Evolutionary conservation across 2,113 vertebrate genomes (phyloP).

Genomic region (Electrona antarctica): DNA sequence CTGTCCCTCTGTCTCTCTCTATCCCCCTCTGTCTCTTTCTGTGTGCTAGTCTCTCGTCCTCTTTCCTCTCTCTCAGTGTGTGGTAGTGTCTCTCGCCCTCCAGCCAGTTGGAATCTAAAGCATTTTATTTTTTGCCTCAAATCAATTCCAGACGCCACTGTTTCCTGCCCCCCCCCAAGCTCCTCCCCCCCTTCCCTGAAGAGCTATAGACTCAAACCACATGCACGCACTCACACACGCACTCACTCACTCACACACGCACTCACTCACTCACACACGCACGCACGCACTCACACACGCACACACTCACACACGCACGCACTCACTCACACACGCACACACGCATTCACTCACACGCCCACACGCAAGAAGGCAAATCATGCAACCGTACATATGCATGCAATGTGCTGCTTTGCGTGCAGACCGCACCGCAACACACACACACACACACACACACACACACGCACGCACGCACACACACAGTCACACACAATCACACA

Average conservation of each 20-base stretch:
- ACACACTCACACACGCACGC: conserved; percentile 35
- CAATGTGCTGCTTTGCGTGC: neutral
- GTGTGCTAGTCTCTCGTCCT: neutral
- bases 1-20: neutral
- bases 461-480: neutral
- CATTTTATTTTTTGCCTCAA: conserved; percentile 81
- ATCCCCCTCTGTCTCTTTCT: neutral
- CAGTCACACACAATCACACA: neutral
- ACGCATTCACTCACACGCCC: conserved; percentile 13
- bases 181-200: conserved; percentile 11
- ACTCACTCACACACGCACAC: conserved; percentile 19
- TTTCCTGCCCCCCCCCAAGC: conserved; percentile 69
- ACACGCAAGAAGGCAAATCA: neutral
- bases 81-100: neutral
- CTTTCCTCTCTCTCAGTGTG: neutral
- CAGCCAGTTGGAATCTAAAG: conserved; percentile 74
- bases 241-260: neutral
- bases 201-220: neutral
- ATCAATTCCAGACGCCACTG: conserved; percentile 79
- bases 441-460: neutral
- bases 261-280: neutral
- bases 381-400: neutral
- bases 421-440: neutral
- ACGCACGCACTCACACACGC: neutral
- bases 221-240: neutral